Evolutionary conservation across 1,140 invertebrate species (phyloP).

Genomic region (Drosophila azteca): DNA sequence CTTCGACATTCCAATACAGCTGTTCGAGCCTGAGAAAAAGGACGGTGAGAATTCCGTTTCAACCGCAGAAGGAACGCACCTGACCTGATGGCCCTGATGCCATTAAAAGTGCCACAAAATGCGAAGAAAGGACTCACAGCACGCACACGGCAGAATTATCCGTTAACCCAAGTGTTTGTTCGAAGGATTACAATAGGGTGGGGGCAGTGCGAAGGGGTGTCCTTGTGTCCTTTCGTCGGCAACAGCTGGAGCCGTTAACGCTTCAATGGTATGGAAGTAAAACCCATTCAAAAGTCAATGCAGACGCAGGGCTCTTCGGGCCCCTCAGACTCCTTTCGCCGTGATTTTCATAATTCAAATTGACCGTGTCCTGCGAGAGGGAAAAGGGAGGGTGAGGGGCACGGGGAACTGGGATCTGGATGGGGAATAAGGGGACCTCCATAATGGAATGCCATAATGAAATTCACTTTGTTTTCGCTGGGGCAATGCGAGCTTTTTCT

Average conservation of each 20-base stretch:
- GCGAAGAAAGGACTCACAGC: not conserved
- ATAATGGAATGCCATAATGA: constrained; percentile 56
- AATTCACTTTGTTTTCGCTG: constrained; percentile 78
- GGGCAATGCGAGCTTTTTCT: constrained; percentile 42
- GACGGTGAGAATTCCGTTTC: constrained; percentile 14
- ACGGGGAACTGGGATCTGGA: too few relatives aligned
- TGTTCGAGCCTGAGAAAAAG: not conserved
- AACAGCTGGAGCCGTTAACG: constrained; percentile 73
- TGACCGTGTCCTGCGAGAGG: constrained; percentile 59
- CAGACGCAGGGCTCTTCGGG: constrained; percentile 26
- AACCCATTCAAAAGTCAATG: constrained; percentile 79
- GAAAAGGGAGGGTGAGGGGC: too few relatives aligned
- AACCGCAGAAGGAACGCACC: not conserved
- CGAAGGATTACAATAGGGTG: constrained; percentile 29
- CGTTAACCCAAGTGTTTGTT: constrained; percentile 11
- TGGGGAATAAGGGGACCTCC: constrained; percentile 5
- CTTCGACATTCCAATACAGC: constrained; percentile 4
- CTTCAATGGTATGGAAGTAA: constrained; percentile 76
- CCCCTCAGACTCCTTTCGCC: constrained; percentile 10
- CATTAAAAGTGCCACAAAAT: constrained; percentile 22
- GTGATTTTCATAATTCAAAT: constrained; percentile 82
- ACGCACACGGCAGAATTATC: constrained; percentile 18
- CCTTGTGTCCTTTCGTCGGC: constrained; percentile 7
- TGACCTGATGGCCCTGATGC: constrained; percentile 28
- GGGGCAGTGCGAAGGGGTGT: not conserved